phyloP scores from a whole-genome alignment of 2,113 vertebrate genomes.

The Passer domesticus region DNA sequence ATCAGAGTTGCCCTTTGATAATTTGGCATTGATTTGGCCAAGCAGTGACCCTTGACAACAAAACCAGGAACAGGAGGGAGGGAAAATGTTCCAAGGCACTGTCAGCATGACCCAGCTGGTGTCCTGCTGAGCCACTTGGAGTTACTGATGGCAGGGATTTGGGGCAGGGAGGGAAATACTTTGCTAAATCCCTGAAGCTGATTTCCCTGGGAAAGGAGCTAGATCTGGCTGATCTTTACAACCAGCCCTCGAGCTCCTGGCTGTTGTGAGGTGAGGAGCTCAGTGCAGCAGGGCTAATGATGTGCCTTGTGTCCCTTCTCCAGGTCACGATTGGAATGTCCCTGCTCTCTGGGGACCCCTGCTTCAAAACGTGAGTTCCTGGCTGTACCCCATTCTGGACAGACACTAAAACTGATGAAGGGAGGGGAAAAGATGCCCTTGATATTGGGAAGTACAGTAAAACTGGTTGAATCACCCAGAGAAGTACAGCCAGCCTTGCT shows the following conservation, averaged over 20 bases:
- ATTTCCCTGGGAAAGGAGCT: background rate
- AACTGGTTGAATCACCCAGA: background rate
- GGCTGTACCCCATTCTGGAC: rapidly evolving
- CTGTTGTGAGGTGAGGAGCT: background rate
- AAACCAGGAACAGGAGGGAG: background rate
- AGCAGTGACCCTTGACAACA: background rate
- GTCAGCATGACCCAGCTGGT: background rate
- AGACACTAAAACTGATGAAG: background rate
- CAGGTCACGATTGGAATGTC: constrained; percentile 97
- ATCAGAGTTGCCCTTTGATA: background rate
- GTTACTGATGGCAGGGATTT: background rate
- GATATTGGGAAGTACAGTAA: background rate
- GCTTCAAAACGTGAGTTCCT: constrained; percentile 96
- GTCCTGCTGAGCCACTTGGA: background rate
- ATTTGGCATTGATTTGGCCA: background rate
- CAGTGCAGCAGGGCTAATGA: background rate
- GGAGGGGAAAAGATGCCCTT: background rate
- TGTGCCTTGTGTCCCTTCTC: background rate
- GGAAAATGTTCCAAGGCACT: background rate
- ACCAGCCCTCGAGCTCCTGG: background rate
- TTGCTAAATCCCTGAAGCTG: background rate
- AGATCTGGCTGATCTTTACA: background rate
- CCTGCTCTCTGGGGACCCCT: constrained; percentile 94
- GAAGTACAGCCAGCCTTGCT: background rate
- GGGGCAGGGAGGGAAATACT: background rate